A percentile compares a stretch with the other conserved stretches of the same genome.
These are phyloP conservation scores for Manis pentadactyla DNA, from an alignment of 2,797 vertebrate genomes.

Conservation along the genomic window DNA sequence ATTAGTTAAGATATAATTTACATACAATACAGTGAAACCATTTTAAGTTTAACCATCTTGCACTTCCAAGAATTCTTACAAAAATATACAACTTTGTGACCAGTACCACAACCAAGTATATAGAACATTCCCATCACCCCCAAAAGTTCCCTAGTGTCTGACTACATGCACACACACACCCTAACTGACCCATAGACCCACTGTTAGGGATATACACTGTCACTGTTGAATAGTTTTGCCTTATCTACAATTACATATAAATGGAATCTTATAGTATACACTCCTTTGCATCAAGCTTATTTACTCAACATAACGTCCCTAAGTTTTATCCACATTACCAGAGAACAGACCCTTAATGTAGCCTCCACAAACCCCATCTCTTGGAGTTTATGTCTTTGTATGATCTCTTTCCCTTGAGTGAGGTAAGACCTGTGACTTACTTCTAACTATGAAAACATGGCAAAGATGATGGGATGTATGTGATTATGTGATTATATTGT, in stretches of 20 bases:
- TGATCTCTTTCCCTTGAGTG: background rate
- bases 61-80: background rate
- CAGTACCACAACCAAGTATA: background rate
- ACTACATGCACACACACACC: background rate
- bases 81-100: background rate
- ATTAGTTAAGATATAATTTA: conserved; percentile 6
- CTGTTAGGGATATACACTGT: background rate
- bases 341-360: background rate
- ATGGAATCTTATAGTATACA: background rate
- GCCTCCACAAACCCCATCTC: background rate
- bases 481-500: background rate
- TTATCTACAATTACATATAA: conserved; percentile 12
- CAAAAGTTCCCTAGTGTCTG: background rate
- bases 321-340: background rate
- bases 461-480: background rate
- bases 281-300: background rate
- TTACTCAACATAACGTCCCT: background rate
- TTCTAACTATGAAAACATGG: background rate
- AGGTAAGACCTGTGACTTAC: background rate
- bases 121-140: background rate
- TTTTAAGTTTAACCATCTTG: background rate
- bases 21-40: background rate
- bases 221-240: background rate
- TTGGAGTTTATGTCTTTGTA: background rate
- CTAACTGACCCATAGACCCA: background rate